Evolutionary conservation across 2,113 vertebrate species (phyloP).

Genomic region (Patagioenas fasciata): DNA sequence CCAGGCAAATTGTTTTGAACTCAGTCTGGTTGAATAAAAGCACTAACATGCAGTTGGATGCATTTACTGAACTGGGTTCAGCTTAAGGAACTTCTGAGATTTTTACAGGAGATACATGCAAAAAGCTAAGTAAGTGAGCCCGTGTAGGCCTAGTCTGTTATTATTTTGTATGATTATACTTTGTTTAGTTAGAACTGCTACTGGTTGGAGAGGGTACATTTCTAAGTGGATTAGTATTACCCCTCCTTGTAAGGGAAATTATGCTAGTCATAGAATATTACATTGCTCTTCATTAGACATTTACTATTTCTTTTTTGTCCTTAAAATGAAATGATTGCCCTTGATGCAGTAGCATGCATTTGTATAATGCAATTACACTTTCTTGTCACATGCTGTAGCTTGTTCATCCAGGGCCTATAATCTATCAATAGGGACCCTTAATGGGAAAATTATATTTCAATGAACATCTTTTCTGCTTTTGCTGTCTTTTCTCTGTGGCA

Average conservation of each 20-base stretch:
- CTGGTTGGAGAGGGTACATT: neutral
- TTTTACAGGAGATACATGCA: neutral
- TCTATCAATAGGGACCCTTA: neutral
- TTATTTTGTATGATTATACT: neutral
- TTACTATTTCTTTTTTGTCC: neutral
- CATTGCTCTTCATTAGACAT: neutral
- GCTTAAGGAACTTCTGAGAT: neutral
- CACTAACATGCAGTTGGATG: neutral
- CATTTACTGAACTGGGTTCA: neutral
- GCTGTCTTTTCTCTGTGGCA: neutral
- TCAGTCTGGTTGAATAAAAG: neutral
- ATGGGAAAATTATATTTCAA: neutral
- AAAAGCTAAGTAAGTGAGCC: neutral
- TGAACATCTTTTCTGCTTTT: neutral
- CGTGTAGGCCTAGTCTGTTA: neutral
- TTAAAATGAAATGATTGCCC: neutral
- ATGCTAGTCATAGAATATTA: neutral
- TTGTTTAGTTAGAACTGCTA: rapidly evolving
- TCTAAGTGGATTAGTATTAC: neutral
- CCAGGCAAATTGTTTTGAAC: neutral
- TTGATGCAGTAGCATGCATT: neutral
- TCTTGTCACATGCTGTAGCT: neutral
- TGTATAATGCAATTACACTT: neutral
- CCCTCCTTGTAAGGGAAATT: neutral
- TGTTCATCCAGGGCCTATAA: neutral